phyloP scores from a whole-genome alignment of 2,797 vertebrate species.

The Meriones psammophilus region DNA sequence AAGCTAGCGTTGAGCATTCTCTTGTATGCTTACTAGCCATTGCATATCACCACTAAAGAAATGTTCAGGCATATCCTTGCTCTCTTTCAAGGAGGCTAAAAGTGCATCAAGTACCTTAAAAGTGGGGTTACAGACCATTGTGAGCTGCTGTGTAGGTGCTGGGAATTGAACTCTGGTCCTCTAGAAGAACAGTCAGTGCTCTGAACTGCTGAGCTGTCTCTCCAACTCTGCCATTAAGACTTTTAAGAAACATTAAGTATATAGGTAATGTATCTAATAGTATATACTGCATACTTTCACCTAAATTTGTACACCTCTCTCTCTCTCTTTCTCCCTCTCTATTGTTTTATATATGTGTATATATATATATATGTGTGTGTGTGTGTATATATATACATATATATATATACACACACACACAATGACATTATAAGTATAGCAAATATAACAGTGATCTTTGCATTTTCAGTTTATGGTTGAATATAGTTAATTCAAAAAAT shows the following conservation, averaged over 20 bases:
- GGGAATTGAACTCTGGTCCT: background rate
- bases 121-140: background rate
- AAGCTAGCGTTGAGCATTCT: background rate
- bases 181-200: background rate
- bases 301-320: background rate
- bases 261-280: background rate
- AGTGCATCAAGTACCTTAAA: background rate
- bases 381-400: too few species aligned
- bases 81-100: background rate
- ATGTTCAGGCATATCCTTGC: too few species aligned
- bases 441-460: background rate
- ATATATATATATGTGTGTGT: too few species aligned
- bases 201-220: too few species aligned
- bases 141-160: background rate
- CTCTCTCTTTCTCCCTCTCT: too few species aligned
- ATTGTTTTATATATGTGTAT: too few species aligned
- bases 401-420: background rate
- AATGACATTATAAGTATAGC: background rate
- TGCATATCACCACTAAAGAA: background rate
- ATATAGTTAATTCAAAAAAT: background rate
- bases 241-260: background rate
- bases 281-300: background rate
- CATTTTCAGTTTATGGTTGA: background rate
- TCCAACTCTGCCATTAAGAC: background rate
- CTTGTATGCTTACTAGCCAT: background rate